Evolutionary conservation across 1,140 invertebrate genomes (phyloP), one percentile per base, ranked within the genome.

Genomic region (Eumaeus atala): DNA sequence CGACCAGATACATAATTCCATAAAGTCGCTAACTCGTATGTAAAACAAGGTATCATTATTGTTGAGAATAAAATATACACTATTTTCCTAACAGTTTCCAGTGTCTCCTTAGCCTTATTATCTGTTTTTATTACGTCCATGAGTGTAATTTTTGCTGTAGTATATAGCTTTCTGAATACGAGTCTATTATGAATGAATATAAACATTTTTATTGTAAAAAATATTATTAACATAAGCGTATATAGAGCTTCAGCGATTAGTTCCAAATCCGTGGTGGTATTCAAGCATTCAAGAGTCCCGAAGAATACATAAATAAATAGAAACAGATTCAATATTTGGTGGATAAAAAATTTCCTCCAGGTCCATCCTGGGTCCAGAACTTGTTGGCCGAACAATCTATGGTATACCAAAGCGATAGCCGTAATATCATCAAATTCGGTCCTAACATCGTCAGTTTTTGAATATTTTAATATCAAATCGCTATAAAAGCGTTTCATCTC

Each of bases 341-440:
- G 54, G 2, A 64, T 18, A 14, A 48, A 65, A 56, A 60, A 68
- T 48, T 58, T 74, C 56, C 55, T 70, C 74, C 74, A 82, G 17
- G 66, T 70, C 77, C 77, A 82, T 52, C 62, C 61, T 10, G 76
- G 71, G 54, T 84, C 67, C 38, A 84, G 64, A 12, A 81, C 62
- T 58, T 81, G 75, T 18, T 78, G 73, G 6, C 77, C 77, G 16
- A 78, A 69, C 12, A 74, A 54, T 48, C 64, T 56, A 52, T 84
- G 80, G 18, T 63, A 60, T 21, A 75, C 51, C 21, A 84, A 60
- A 47, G 66, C 65, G 1, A 60, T 21, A 9, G 55, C 54, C n/a
- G 66, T 65, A 10, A 71, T 72, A 40, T 72, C 57, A 52, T 84
- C 77, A 4, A 80, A 18, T 56, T 73, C 69, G 17, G 59, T 74